Conservation (phyloP, 1,140 invertebrate genomes). For the Drosophila athabasca region DNA sequence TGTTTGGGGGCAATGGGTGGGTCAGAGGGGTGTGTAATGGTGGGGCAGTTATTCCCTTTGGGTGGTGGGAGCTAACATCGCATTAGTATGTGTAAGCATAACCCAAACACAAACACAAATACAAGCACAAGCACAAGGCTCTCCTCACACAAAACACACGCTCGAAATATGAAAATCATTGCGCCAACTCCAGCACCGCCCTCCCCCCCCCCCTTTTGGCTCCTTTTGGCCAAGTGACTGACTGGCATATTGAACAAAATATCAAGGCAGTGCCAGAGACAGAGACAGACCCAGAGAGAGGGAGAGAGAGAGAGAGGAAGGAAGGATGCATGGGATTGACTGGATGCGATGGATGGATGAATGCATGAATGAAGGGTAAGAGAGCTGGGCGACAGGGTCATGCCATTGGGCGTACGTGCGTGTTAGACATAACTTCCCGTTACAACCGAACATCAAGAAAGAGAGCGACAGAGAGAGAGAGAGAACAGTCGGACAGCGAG, state of each 20-base stretch:
- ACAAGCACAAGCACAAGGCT: conserved; percentile 1
- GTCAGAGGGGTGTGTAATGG: not conserved
- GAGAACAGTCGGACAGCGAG: conserved; percentile 16
- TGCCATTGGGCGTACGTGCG: conserved; percentile 65
- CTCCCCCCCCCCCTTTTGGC: not conserved
- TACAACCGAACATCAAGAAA: conserved; percentile 31
- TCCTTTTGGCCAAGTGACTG: conserved; percentile 66
- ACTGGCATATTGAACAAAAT: conserved; percentile 74
- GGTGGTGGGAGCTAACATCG: conserved; percentile 12
- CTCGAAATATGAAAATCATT: conserved; percentile 76
- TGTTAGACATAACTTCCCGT: conserved; percentile 74
- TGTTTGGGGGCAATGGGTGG: not conserved
- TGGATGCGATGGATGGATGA: not conserved
- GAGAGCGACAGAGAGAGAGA: not conserved
- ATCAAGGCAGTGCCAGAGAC: conserved; percentile 16
- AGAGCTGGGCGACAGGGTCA: conserved; percentile 28
- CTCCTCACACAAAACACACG: conserved; percentile 14
- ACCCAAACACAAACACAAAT: conserved; percentile 28
- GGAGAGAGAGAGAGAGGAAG: conserved; percentile 6
- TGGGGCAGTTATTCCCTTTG: not conserved
- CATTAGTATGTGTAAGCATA: conserved; percentile 54
- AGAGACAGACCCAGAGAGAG: conserved; percentile 2
- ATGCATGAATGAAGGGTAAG: conserved; percentile 1
- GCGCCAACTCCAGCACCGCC: conserved; percentile 35
- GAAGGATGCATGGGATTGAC: conserved; percentile 1